Conservation (phyloP, 2,888 invertebrate genomes). For the Cosmia trapezina region DNA sequence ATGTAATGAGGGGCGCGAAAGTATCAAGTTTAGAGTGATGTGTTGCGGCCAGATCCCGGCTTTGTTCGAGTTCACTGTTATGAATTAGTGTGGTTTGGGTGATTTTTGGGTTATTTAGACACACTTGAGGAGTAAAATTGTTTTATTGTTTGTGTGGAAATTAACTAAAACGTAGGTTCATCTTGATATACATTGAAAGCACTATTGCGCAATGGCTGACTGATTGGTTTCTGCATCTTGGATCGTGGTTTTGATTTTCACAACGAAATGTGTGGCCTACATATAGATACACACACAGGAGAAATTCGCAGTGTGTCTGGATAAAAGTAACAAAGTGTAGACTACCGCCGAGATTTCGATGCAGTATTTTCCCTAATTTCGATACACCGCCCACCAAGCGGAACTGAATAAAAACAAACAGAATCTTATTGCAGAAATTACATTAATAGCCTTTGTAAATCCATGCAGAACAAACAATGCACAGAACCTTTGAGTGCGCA, state of each 20-base stretch:
- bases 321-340: not conserved
- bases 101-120: slow-evolving; percentile 32
- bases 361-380: not conserved
- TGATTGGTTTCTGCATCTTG: not conserved
- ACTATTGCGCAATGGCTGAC: too few relatives aligned
- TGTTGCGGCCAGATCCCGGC: slow-evolving; percentile 46
- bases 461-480: slow-evolving; percentile 49
- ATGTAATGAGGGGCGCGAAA: slow-evolving; percentile 58
- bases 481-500: slow-evolving; percentile 46
- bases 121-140: not conserved
- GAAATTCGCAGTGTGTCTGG: not conserved
- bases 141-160: not conserved
- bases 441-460: slow-evolving; percentile 55
- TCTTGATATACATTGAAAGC: not conserved
- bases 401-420: slow-evolving; percentile 25
- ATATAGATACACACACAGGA: not conserved
- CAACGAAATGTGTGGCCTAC: not conserved
- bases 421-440: slow-evolving; percentile 31
- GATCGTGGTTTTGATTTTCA: not conserved
- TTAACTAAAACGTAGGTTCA: not conserved
- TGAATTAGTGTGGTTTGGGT: slow-evolving; percentile 45
- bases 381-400: not conserved
- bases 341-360: not conserved
- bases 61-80: slow-evolving; percentile 43
- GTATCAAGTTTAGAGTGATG: slow-evolving; percentile 64